Percentiles rank a stretch among this genome's conserved stretches.
Conservation (phyloP, 2,797 vertebrate genomes). For the Micropoecilia bifurca region DNA sequence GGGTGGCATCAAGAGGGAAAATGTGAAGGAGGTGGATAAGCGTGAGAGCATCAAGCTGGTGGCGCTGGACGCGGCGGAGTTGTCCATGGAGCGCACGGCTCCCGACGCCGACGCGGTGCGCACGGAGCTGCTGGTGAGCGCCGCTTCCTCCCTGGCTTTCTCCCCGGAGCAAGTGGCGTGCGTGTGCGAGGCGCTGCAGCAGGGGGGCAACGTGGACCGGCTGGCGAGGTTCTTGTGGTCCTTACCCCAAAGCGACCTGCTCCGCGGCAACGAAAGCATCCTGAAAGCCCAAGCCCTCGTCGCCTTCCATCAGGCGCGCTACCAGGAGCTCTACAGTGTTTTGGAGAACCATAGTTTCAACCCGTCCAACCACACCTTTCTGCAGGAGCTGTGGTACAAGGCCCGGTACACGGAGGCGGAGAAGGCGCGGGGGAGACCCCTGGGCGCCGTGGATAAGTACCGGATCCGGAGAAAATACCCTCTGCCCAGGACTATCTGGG, state of each 20-base stretch:
- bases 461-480: slow-evolving; percentile 96
- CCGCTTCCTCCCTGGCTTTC: slow-evolving; percentile 91
- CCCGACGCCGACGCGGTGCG: slow-evolving; percentile 85
- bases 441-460: slow-evolving; percentile 99
- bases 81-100: slow-evolving; percentile 89
- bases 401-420: slow-evolving; percentile 98
- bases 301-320: slow-evolving; percentile 96
- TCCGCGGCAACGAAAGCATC: slow-evolving; percentile 98
- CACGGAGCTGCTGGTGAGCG: slow-evolving; percentile 89
- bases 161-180: slow-evolving; percentile 98
- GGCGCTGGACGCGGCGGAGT: slow-evolving; percentile 86
- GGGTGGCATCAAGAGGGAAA: slow-evolving; percentile 95
- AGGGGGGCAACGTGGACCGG: slow-evolving; percentile 98
- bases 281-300: slow-evolving; percentile 97
- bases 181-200: slow-evolving; percentile 97
- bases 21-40: slow-evolving; percentile 88
- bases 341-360: slow-evolving; percentile 98
- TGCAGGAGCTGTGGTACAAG: slow-evolving; percentile 99
- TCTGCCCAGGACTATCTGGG: slow-evolving; percentile 98
- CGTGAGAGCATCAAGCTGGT: slow-evolving; percentile 88
- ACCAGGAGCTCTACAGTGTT: slow-evolving; percentile 96
- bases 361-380: slow-evolving; percentile 92
- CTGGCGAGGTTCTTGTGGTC: slow-evolving; percentile 98
- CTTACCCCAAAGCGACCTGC: slow-evolving; percentile 94
- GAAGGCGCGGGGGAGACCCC: slow-evolving; percentile 94